Evolutionary conservation across 2,888 invertebrate genomes (phyloP).

Genomic region (Leptothorax acervorum): DNA sequence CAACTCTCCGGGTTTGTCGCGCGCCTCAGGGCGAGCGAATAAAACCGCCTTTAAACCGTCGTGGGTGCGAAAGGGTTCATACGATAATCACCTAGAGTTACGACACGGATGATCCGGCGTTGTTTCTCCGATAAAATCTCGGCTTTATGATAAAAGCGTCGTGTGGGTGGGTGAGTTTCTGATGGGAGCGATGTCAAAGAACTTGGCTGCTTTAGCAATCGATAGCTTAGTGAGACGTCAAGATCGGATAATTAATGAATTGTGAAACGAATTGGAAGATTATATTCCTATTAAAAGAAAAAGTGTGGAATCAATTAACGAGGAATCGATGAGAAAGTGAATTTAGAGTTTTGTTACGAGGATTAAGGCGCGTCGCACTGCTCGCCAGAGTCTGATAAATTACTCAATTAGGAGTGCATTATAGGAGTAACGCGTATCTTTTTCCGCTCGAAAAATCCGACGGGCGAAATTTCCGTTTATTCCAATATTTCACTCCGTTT

Average conservation of each 20-base stretch:
- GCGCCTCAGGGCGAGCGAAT: slow-evolving; percentile 51
- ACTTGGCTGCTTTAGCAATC: slow-evolving; percentile 19
- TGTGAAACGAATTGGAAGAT: slow-evolving; percentile 1
- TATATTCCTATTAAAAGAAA: neutral
- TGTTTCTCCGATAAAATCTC: slow-evolving; percentile 24
- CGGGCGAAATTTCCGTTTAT: slow-evolving; percentile 1
- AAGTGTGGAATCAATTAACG: neutral
- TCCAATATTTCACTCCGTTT: slow-evolving; percentile 25
- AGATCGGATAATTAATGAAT: slow-evolving; percentile 11
- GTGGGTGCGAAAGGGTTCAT: slow-evolving; percentile 39
- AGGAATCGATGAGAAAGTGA: neutral
- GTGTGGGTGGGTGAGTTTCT: neutral
- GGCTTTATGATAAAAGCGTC: neutral
- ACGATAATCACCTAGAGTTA: slow-evolving; percentile 54
- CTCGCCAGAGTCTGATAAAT: neutral
- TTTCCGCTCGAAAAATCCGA: neutral
- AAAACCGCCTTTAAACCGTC: slow-evolving; percentile 57
- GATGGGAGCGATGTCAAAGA: slow-evolving; percentile 35
- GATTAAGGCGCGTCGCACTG: neutral
- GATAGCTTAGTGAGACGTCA: neutral
- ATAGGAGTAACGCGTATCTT: slow-evolving; percentile 7
- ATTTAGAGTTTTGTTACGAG: neutral
- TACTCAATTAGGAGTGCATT: slow-evolving; percentile 12
- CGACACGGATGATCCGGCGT: slow-evolving; percentile 11
- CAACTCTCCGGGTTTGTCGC: slow-evolving; percentile 62